Evolutionary conservation across 2,113 vertebrate species (phyloP), one percentile per base, ranked within the genome.

Genomic region (Arenaria interpres): DNA sequence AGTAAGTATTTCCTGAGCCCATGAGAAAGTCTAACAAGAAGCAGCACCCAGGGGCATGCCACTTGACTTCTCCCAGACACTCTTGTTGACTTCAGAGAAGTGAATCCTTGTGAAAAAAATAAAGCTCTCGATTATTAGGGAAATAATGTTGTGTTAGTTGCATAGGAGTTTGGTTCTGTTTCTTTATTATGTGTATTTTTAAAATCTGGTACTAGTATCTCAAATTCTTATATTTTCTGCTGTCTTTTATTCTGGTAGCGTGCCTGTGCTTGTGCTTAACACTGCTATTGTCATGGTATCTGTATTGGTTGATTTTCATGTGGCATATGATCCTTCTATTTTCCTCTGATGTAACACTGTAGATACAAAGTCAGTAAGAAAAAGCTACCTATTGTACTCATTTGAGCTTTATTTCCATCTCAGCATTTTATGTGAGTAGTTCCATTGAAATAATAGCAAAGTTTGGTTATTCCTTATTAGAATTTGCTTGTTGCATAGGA

Each of bases 211-310:
- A 35, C 53, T 51, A 67, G 15, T 45, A 19, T 48, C 45, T 48
- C 46, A 73, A 53, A 50, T 48, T 76, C 24, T 80, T 57, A 0
- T 25, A 22, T 77, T 84, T 88, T 73, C 50, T 71, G 6, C 43
- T 91, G 24, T 46, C 21, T 83, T 90, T 66, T 43, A 37, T 89
- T 77, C 41, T 37, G 10, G 10, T 51, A 59, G 37, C 10, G 11
- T 71, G 54, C 45, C 53, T 0, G 0, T 51, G 12, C 80, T 93
- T 0, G 0, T 54, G 13, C 80, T 93, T 45, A 24, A 43, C 27
- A 12, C 15, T 56, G 27, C 24, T 59, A 24, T 32, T 92, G 57
- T 68, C 9, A 28, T 33, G 21, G 13, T 72, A 39, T 32, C n/a
- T 43, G 2, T 66, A 13, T 22, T 46, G 27, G 17, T 37, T 79